Evolutionary conservation across 2,797 vertebrate species (phyloP).

Genomic region (Urophycis tenuis): DNA sequence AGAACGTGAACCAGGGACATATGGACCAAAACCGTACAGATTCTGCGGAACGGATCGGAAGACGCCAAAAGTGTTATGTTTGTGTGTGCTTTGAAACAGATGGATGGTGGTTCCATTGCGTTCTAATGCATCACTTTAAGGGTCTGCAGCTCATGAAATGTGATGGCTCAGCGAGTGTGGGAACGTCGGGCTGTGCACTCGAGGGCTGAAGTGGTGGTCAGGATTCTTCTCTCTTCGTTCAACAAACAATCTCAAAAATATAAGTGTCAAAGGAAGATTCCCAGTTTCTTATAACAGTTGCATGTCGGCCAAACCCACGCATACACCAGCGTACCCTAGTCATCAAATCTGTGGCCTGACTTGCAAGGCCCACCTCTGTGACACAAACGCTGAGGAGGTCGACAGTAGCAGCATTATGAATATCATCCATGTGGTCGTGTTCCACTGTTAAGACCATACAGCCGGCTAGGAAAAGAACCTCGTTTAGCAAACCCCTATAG

Average conservation of each 20-base stretch:
- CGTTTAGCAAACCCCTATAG: conserved; percentile 16
- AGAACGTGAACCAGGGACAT: too few species aligned
- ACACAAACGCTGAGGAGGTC: background rate
- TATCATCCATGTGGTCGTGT: background rate
- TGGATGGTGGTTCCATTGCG: background rate
- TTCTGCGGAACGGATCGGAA: background rate
- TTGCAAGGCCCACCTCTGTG: background rate
- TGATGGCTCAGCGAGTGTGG: background rate
- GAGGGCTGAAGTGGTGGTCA: background rate
- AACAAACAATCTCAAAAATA: background rate
- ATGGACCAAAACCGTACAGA: background rate
- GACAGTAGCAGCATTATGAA: background rate
- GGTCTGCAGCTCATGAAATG: background rate
- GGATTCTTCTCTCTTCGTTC: background rate
- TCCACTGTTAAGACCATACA: background rate
- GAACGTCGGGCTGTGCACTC: background rate
- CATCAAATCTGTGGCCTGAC: background rate
- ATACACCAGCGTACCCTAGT: background rate
- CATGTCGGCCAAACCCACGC: background rate
- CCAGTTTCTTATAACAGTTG: background rate
- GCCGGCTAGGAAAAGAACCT: background rate
- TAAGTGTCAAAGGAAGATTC: background rate
- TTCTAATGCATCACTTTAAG: background rate
- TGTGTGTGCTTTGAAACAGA: too few species aligned
- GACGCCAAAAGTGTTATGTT: background rate